phyloP scores from a whole-genome alignment of 2,113 vertebrate genomes.

The Sterrhoptilus dennistouni region DNA sequence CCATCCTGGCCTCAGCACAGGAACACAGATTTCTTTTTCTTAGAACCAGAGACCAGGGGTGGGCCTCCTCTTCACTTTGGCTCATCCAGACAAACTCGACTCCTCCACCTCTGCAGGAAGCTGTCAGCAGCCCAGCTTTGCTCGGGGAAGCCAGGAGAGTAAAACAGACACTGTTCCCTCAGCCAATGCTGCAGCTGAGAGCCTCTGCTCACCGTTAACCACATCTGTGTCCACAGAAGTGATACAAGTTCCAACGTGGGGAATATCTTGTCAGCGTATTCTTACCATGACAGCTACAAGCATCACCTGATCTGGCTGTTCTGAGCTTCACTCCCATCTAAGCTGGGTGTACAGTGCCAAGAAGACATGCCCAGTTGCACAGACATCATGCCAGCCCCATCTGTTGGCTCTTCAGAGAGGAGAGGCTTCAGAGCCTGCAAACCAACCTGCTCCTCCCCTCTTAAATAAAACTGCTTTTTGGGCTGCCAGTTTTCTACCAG shows the following conservation, averaged over 20 bases:
- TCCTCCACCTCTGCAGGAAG: background rate
- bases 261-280: background rate
- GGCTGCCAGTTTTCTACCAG: background rate
- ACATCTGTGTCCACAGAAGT: background rate
- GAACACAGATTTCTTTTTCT: background rate
- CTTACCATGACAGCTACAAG: background rate
- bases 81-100: background rate
- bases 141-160: background rate
- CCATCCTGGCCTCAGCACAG: background rate
- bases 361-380: background rate
- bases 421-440: background rate
- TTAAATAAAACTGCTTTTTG: background rate
- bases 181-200: background rate
- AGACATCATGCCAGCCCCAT: background rate
- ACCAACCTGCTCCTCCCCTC: background rate
- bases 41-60: background rate
- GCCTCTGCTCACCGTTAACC: background rate
- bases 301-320: background rate
- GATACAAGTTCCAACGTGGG: accelerated
- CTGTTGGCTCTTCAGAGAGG: background rate
- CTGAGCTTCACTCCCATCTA: background rate
- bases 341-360: background rate
- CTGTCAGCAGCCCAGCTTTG: background rate
- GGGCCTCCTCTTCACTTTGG: background rate
- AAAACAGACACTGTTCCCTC: background rate